phyloP scores from a whole-genome alignment of 2,797 vertebrate species.

The Pempheris klunzingeri region DNA sequence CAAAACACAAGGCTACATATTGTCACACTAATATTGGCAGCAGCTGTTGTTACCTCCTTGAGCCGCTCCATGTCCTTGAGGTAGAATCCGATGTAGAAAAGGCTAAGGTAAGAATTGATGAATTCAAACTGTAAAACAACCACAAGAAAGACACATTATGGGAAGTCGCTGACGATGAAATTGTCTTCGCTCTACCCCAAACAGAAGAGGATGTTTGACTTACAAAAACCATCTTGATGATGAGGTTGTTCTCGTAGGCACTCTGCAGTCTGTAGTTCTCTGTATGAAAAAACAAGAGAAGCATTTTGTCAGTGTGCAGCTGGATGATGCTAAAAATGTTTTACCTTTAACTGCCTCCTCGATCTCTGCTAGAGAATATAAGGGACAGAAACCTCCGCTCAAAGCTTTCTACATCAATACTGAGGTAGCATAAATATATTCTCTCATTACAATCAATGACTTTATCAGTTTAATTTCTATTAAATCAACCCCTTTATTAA shows the following conservation, averaged over 20 bases:
- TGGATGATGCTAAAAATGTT: background rate
- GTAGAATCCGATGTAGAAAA: conserved; percentile 99
- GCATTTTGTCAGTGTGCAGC: background rate
- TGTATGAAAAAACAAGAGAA: conserved; percentile 64
- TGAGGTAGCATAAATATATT: background rate
- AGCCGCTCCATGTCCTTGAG: conserved; percentile 98
- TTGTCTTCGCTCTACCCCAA: background rate
- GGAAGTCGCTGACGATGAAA: background rate
- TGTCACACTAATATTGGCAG: background rate
- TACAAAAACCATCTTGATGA: conserved; percentile 96
- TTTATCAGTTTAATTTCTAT: background rate
- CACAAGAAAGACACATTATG: conserved; percentile 20
- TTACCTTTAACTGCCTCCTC: background rate
- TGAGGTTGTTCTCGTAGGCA: conserved; percentile 95
- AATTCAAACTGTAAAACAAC: conserved; percentile 90
- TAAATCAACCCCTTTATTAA: background rate
- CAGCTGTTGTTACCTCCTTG: conserved; percentile 88
- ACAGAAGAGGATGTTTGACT: conserved; percentile 67
- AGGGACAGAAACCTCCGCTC: background rate
- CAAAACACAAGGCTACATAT: background rate
- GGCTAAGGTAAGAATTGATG: conserved; percentile 94
- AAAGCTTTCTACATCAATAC: background rate
- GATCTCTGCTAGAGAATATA: background rate
- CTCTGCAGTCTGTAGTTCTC: conserved; percentile 96
- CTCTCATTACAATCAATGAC: background rate